Evolutionary conservation across 2,888 invertebrate species (phyloP).

Genomic region (Ormyrus rosae): DNA sequence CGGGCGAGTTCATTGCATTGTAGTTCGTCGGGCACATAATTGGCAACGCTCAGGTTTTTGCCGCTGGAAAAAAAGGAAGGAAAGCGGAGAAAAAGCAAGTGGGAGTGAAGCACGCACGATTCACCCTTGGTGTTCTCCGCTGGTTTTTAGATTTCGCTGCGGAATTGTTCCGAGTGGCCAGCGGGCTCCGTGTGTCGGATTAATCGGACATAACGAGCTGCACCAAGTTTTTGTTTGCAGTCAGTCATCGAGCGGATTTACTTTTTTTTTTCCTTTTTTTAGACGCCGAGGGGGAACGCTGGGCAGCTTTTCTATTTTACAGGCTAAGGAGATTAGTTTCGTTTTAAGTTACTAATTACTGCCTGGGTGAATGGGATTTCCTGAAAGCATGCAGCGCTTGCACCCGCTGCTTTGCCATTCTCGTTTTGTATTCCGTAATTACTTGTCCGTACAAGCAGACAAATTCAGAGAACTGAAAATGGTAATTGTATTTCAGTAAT

Average conservation of each 20-base stretch:
- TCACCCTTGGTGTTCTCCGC: constrained; percentile 31
- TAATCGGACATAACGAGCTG: constrained; percentile 57
- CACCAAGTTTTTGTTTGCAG: constrained; percentile 53
- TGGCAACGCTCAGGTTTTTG: constrained; percentile 51
- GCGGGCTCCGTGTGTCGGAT: constrained; percentile 41
- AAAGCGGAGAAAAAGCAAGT: constrained; percentile 53
- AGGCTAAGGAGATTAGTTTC: constrained; percentile 56
- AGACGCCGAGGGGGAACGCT: constrained; percentile 21
- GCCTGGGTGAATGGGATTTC: constrained; percentile 33
- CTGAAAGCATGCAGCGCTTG: background rate
- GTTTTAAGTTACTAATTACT: constrained; percentile 57
- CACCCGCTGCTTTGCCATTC: background rate
- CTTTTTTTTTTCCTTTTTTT: constrained; percentile 29
- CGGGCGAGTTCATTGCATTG: constrained; percentile 53
- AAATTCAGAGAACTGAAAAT: too few species aligned
- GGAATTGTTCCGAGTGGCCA: constrained; percentile 46
- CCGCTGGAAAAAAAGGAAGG: constrained; percentile 21
- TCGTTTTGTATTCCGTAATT: background rate
- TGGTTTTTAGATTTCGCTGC: constrained; percentile 26
- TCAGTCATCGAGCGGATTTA: constrained; percentile 55
- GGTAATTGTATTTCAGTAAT: too few species aligned
- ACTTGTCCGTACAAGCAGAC: too few species aligned
- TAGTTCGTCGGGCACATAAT: constrained; percentile 51
- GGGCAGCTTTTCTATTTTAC: constrained; percentile 53
- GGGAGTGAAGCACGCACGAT: constrained; percentile 28